Evolutionary conservation across 2,797 vertebrate species (phyloP).

Genomic region (Hyperoplus immaculatus): DNA sequence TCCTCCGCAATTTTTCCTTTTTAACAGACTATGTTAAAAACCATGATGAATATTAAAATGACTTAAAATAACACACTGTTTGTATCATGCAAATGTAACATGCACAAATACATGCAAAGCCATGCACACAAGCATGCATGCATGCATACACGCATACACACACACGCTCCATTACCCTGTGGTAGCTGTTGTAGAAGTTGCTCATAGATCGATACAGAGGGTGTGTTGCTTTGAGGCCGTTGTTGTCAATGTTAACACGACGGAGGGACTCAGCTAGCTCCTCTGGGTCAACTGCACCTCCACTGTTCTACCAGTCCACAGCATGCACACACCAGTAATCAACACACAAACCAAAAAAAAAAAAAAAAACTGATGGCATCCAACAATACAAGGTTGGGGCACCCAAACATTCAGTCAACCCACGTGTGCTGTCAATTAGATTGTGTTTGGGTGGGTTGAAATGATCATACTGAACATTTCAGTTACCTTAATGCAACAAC

Average conservation of each 20-base stretch:
- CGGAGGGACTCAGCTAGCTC: constrained; percentile 86
- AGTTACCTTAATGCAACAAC: neutral
- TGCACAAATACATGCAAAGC: constrained; percentile 15
- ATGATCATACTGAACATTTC: neutral
- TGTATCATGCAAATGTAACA: constrained; percentile 25
- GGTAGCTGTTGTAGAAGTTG: constrained; percentile 86
- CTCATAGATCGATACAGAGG: constrained; percentile 85
- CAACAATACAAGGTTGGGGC: constrained; percentile 12
- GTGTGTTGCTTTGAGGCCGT: constrained; percentile 84
- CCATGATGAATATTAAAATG: neutral
- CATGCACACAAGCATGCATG: neutral
- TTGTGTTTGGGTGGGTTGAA: neutral
- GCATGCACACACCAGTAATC: constrained; percentile 66
- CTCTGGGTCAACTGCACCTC: constrained; percentile 86
- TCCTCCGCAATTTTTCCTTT: neutral
- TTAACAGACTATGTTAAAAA: neutral
- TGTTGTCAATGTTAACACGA: constrained; percentile 77
- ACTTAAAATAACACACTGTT: constrained; percentile 5
- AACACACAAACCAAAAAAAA: constrained; percentile 45
- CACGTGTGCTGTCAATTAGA: neutral
- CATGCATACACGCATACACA: constrained; percentile 1
- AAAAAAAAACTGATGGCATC: constrained; percentile 24
- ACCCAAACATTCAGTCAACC: constrained; percentile 56
- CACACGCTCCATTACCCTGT: constrained; percentile 83
- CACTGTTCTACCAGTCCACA: constrained; percentile 84